These are phyloP conservation scores for Falco punctatus DNA, from an alignment of 2,113 vertebrate species.

Conservation along the genomic window DNA sequence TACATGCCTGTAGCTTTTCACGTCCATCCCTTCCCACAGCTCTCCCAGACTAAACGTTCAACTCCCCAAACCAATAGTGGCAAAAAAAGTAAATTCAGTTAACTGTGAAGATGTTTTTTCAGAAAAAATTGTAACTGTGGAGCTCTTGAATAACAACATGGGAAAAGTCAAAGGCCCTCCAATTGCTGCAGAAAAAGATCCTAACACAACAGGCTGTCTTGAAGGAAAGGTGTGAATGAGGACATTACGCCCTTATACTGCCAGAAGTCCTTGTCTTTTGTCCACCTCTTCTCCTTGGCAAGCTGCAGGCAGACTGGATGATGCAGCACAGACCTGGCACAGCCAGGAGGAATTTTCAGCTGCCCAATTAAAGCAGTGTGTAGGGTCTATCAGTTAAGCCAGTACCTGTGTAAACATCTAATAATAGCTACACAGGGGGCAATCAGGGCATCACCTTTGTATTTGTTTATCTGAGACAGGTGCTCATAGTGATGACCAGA, in stretches of 20 bases:
- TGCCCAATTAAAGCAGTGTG: not conserved
- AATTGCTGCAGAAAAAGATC: not conserved
- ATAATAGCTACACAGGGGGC: not conserved
- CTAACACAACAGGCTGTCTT: not conserved
- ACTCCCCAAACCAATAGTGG: not conserved
- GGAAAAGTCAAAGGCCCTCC: not conserved
- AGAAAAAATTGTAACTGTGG: accelerated
- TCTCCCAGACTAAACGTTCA: not conserved
- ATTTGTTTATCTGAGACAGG: not conserved
- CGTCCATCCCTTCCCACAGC: not conserved
- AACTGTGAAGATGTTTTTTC: not conserved
- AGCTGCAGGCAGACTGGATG: not conserved
- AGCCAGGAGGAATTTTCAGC: not conserved
- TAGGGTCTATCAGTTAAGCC: not conserved
- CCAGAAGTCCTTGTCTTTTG: not conserved
- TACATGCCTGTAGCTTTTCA: not conserved
- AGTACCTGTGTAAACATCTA: not conserved
- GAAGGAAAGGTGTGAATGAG: not conserved
- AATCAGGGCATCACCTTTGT: not conserved
- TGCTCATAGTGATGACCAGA: not conserved
- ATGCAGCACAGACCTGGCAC: not conserved
- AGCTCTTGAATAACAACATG: not conserved
- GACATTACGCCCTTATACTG: not conserved
- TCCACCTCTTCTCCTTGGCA: not conserved
- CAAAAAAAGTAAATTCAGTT: not conserved